Percentiles rank a stretch among this genome's conserved stretches.
These are phyloP conservation scores for Tympanuchus pallidicinctus DNA, from an alignment of 2,113 vertebrate genomes.

Conservation along the genomic window DNA sequence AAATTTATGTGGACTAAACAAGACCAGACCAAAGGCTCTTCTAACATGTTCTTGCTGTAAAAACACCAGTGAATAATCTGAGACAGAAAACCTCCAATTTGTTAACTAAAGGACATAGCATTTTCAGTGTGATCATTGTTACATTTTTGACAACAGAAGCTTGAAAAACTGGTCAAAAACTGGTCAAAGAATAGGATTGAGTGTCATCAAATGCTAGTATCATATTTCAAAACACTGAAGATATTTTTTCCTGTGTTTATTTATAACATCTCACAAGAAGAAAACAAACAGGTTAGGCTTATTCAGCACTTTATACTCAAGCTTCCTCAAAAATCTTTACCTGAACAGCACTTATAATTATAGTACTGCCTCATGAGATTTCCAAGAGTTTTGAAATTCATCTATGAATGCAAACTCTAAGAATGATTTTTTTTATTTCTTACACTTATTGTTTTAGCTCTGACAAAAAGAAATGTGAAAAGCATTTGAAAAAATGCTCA, in stretches of 20 bases:
- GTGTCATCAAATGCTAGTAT: not conserved
- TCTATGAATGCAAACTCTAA: not conserved
- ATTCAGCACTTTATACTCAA: not conserved
- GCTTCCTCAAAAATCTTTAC: not conserved
- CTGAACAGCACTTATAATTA: not conserved
- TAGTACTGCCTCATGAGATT: not conserved
- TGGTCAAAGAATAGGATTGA: not conserved
- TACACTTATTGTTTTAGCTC: not conserved
- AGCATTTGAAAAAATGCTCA: not conserved
- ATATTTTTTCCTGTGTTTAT: accelerated
- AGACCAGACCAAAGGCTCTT: not conserved
- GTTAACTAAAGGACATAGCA: not conserved
- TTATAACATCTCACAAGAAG: not conserved
- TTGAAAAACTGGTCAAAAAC: not conserved
- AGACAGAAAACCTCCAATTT: not conserved
- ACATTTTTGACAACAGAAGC: not conserved
- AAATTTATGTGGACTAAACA: not conserved
- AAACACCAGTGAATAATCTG: not conserved
- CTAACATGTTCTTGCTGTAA: not conserved
- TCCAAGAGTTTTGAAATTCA: not conserved
- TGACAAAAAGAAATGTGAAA: not conserved
- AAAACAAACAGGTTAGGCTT: not conserved
- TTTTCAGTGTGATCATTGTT: accelerated
- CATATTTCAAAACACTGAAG: not conserved
- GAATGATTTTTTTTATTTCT: not conserved